These are phyloP conservation scores for Clarias laeviceps DNA, from an alignment of 2,797 vertebrate species.

Conservation along the genomic window DNA sequence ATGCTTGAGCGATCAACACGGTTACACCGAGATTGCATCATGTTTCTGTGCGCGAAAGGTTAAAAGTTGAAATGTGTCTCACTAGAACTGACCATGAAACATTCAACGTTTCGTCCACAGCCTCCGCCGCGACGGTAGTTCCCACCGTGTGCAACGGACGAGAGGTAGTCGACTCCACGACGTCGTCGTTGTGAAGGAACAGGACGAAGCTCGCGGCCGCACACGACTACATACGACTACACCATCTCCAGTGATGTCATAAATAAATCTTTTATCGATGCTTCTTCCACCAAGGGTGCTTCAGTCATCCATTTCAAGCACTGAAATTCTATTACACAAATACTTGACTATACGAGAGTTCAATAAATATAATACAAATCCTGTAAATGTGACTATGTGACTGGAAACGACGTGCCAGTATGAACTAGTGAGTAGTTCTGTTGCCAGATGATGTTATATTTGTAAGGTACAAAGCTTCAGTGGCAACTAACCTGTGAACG, in stretches of 20 bases:
- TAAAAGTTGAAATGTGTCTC: slow-evolving; percentile 7
- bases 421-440: slow-evolving; percentile 24
- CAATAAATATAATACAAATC: slow-evolving; percentile 8
- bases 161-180: slow-evolving; percentile 96
- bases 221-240: slow-evolving; percentile 42
- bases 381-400: slow-evolving; percentile 49
- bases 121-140: slow-evolving; percentile 87
- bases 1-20: background rate
- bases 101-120: slow-evolving; percentile 63
- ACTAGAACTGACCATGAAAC: slow-evolving; percentile 1
- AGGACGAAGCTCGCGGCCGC: background rate
- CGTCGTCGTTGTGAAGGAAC: slow-evolving; percentile 89
- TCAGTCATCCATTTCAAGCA: slow-evolving; percentile 32
- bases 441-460: background rate
- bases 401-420: slow-evolving; percentile 32
- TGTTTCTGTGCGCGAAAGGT: background rate
- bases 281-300: slow-evolving; percentile 39
- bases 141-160: slow-evolving; percentile 95
- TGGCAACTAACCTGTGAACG: slow-evolving; percentile 31
- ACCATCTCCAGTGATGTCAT: slow-evolving; percentile 44
- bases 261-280: slow-evolving; percentile 15
- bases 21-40: slow-evolving; percentile 15
- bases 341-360: slow-evolving; percentile 14
- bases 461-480: background rate
- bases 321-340: slow-evolving; percentile 17